A percentile compares a stretch with the other conserved stretches of the same genome.
These are phyloP conservation scores for Junonia oenone DNA, from an alignment of 2,888 invertebrate genomes.

Conservation along the genomic window DNA sequence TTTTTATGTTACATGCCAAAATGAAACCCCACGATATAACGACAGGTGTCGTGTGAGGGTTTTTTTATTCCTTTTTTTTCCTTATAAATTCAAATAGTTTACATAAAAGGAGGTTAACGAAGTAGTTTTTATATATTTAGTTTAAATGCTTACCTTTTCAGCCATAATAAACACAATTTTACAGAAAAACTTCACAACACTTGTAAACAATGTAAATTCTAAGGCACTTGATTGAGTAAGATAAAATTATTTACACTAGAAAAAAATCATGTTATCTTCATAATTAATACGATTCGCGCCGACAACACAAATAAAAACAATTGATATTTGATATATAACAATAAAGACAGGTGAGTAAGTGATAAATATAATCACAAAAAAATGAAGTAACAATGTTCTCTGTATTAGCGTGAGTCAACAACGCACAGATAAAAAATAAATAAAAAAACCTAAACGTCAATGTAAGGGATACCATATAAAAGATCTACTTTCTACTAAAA, in stretches of 20 bases:
- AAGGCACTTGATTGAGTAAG: constrained; percentile 8
- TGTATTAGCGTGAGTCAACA: constrained; percentile 13
- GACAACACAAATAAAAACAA: constrained; percentile 19
- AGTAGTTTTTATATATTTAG: constrained; percentile 6
- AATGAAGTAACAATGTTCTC: not conserved
- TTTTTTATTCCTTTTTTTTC: constrained; percentile 22
- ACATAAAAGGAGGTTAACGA: not conserved
- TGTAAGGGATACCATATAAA: too few relatives aligned
- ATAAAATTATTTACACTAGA: not conserved
- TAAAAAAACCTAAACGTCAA: constrained; percentile 10
- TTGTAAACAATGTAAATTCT: constrained; percentile 4
- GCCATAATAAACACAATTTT: constrained; percentile 6
- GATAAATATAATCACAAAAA: not conserved
- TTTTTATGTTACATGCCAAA: constrained; percentile 29
- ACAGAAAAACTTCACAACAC: not conserved
- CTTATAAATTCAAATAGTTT: not conserved
- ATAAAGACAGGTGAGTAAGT: constrained; percentile 15
- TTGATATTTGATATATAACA: constrained; percentile 11
- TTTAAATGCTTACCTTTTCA: constrained; percentile 23
- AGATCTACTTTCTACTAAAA: too few relatives aligned
- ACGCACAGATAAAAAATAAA: not conserved
- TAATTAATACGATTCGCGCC: constrained; percentile 3
- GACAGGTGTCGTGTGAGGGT: constrained; percentile 25
- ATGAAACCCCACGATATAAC: constrained; percentile 25
- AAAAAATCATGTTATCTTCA: not conserved